These are phyloP conservation scores for Aphelenchoides fujianensis DNA, from an alignment of 1,140 invertebrate genomes.

Conservation along the genomic window DNA sequence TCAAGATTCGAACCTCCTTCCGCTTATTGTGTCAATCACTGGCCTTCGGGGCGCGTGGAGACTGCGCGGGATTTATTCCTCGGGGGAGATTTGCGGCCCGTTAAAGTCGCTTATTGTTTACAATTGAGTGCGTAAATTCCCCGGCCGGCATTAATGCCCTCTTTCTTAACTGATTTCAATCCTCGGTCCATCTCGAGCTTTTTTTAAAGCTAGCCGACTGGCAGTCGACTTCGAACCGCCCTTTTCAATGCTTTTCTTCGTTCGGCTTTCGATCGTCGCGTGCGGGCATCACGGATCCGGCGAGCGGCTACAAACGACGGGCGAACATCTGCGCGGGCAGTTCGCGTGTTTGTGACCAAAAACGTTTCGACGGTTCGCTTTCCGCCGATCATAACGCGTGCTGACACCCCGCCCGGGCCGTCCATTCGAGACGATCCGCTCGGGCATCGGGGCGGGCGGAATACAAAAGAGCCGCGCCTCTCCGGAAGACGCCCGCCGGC, in stretches of 20 bases:
- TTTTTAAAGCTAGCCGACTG: too few relatives aligned
- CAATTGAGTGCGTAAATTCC: background rate
- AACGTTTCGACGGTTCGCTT: background rate
- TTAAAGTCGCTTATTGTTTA: background rate
- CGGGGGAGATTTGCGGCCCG: background rate
- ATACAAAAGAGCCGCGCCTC: background rate
- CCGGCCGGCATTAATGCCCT: background rate
- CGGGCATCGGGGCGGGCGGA: too few relatives aligned
- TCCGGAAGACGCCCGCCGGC: background rate
- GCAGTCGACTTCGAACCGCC: too few relatives aligned
- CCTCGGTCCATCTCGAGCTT: too few relatives aligned
- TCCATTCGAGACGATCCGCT: too few relatives aligned
- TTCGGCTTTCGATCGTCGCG: background rate
- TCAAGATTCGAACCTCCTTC: too few relatives aligned
- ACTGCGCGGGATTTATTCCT: background rate
- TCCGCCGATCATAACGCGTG: background rate
- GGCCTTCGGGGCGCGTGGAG: background rate
- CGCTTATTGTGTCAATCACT: constrained; percentile 1
- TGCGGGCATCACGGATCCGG: background rate
- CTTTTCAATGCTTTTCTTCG: too few relatives aligned
- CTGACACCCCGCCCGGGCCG: too few relatives aligned
- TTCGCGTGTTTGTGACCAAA: constrained; percentile 1
- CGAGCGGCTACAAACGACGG: too few relatives aligned
- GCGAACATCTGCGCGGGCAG: background rate
- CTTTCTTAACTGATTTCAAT: background rate